Evolutionary conservation across 2,888 invertebrate species (phyloP).

Genomic region (Dicyrtoma fusca): DNA sequence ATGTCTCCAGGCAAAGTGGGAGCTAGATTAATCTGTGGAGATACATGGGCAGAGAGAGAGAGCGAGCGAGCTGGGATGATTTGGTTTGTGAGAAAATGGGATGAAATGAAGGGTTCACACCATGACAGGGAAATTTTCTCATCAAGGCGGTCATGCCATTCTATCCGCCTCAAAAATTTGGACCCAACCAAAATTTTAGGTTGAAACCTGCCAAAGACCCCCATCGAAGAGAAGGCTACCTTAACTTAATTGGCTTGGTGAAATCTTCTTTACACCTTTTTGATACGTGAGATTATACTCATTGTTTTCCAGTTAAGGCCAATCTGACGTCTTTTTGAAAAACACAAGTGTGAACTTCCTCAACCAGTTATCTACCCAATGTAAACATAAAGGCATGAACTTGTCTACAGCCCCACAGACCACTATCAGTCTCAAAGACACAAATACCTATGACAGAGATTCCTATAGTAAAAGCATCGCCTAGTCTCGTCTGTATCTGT

Average conservation of each 20-base stretch:
- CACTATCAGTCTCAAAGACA: too few relatives aligned
- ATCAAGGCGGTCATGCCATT: slow-evolving; percentile 29
- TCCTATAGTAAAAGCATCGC: too few relatives aligned
- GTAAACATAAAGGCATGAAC: neutral
- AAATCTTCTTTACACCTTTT: slow-evolving; percentile 48
- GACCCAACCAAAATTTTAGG: slow-evolving; percentile 26
- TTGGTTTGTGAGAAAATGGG: slow-evolving; percentile 10
- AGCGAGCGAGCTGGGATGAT: slow-evolving; percentile 13
- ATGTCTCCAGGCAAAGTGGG: too few relatives aligned
- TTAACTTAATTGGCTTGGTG: slow-evolving; percentile 50
- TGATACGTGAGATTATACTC: slow-evolving; percentile 11
- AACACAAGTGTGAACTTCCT: too few relatives aligned
- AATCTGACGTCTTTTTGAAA: slow-evolving; percentile 5
- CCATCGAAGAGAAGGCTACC: slow-evolving; percentile 45
- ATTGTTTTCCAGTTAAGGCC: slow-evolving; percentile 10
- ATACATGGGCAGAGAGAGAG: neutral
- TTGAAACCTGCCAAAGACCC: slow-evolving; percentile 42
- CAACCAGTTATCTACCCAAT: neutral
- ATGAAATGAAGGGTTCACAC: slow-evolving; percentile 35
- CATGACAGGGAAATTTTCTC: slow-evolving; percentile 37
- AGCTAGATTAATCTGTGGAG: too few relatives aligned
- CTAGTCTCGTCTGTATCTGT: too few relatives aligned
- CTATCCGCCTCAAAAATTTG: slow-evolving; percentile 9
- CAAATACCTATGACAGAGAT: too few relatives aligned
- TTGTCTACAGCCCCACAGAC: too few relatives aligned